Evolutionary conservation across 2,797 vertebrate species (phyloP).

Genomic region (Lacerta viridis): DNA sequence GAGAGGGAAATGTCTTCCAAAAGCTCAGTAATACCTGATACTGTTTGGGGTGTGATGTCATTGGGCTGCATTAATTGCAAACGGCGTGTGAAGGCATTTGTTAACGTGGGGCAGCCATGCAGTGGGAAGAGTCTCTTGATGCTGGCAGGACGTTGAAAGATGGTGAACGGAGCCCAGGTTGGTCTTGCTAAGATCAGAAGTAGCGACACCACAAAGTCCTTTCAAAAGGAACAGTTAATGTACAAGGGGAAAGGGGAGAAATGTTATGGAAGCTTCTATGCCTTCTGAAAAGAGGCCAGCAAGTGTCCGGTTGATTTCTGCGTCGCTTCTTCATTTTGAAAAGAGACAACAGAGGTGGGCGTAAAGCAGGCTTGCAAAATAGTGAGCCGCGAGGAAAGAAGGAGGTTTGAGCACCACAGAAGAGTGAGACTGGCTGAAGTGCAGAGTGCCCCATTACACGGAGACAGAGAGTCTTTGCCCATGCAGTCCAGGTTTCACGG

Average conservation of each 20-base stretch:
- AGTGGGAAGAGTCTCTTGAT: not conserved
- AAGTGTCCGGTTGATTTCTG: not conserved
- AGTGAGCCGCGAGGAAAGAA: too few species aligned
- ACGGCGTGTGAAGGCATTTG: not conserved
- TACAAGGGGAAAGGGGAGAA: not conserved
- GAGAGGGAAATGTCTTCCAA: fast-evolving
- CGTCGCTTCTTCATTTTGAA: not conserved
- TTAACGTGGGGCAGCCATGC: not conserved
- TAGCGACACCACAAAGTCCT: not conserved
- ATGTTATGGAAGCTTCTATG: not conserved
- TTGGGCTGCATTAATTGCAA: not conserved
- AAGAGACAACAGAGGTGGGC: not conserved
- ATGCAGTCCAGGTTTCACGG: too few species aligned
- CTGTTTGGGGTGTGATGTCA: not conserved
- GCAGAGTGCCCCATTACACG: too few species aligned
- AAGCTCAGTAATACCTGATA: too few species aligned
- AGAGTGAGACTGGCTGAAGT: too few species aligned
- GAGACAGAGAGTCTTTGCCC: not conserved
- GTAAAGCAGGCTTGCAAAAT: not conserved
- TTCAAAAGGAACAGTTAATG: not conserved
- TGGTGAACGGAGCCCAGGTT: not conserved
- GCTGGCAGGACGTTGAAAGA: constrained; percentile 24
- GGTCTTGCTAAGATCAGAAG: constrained; percentile 8
- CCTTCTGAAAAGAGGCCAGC: too few species aligned
- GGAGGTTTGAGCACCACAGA: not conserved